Conservation (phyloP, 2,797 vertebrate genomes). For the Phaenicophaeus curvirostris region DNA sequence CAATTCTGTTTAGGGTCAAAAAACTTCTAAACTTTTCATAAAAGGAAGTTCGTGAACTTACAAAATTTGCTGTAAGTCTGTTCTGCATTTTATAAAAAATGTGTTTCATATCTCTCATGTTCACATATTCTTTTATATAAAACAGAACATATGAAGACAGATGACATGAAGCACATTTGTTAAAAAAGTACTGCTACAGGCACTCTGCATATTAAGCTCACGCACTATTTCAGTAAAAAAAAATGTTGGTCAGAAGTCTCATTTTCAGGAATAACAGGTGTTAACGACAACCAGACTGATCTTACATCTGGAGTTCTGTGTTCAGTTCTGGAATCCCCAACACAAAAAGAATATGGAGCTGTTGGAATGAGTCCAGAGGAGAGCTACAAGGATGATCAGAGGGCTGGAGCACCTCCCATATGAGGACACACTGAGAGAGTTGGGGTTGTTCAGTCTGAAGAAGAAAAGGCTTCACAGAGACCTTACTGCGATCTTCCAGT, state of each 20-base stretch:
- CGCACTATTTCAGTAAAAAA: background rate
- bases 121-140: background rate
- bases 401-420: too few species aligned
- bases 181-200: background rate
- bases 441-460: too few species aligned
- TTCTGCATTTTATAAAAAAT: background rate
- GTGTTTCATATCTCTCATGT: rapidly evolving
- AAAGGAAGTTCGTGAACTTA: background rate
- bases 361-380: too few species aligned
- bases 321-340: too few species aligned
- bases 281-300: background rate
- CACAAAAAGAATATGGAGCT: too few species aligned
- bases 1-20: background rate
- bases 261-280: background rate
- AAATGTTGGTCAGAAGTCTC: background rate
- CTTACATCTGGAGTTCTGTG: too few species aligned
- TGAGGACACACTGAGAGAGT: too few species aligned
- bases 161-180: rapidly evolving
- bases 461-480: too few species aligned
- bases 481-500: too few species aligned
- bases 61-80: rapidly evolving
- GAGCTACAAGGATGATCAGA: too few species aligned
- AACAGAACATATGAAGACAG: rapidly evolving
- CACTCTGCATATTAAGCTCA: background rate
- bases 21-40: background rate